Percentiles rank a stretch among this genome's conserved stretches.
Evolutionary conservation across 2,113 vertebrate genomes (phyloP).

Genomic region (Rafetus swinhoei): DNA sequence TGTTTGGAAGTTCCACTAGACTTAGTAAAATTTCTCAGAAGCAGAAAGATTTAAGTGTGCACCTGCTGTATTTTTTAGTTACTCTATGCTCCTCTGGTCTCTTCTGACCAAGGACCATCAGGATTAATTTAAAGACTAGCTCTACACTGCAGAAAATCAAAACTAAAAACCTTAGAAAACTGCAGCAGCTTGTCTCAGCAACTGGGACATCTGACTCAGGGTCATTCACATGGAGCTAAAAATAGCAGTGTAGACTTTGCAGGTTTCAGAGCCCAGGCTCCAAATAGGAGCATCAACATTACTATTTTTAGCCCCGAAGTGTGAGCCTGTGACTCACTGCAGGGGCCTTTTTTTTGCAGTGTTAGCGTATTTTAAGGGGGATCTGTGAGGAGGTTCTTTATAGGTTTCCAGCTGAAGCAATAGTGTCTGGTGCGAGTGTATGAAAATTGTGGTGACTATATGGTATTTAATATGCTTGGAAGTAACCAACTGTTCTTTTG

Average conservation of each 20-base stretch:
- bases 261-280: background rate
- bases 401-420: background rate
- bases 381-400: background rate
- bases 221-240: background rate
- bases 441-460: background rate
- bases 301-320: background rate
- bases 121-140: background rate
- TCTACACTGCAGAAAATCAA: background rate
- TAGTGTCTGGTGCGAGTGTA: accelerated
- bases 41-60: background rate
- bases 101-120: no score
- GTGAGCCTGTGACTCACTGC: background rate
- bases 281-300: background rate
- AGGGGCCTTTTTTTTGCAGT: background rate
- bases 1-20: background rate
- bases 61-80: background rate
- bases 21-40: background rate
- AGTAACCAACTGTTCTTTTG: background rate
- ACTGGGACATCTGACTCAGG: background rate
- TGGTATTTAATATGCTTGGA: background rate
- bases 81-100: no score
- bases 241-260: background rate
- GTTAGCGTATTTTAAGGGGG: background rate
- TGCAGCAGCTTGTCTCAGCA: background rate
- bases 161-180: no score